These are phyloP conservation scores for Ectropis grisescens DNA, from an alignment of 1,140 invertebrate species.

Conservation along the genomic window DNA sequence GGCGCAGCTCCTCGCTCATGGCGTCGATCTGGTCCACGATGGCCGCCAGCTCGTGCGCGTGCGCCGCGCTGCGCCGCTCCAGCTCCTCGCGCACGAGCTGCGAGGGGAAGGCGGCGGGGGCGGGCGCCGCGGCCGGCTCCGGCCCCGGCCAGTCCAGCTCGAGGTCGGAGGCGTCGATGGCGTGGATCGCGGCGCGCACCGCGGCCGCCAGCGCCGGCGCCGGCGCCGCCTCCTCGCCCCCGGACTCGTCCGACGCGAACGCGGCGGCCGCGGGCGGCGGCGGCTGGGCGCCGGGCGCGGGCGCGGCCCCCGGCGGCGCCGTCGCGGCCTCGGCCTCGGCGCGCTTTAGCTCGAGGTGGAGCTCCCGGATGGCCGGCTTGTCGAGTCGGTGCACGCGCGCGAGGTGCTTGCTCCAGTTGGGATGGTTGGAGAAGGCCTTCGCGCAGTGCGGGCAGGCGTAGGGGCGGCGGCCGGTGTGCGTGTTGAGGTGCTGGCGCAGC, in stretches of 20 bases:
- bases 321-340: neutral
- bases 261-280: neutral
- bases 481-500: slow-evolving; percentile 40
- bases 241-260: neutral
- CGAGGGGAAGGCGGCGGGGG: neutral
- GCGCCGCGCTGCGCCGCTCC: no score
- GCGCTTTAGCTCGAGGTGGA: neutral
- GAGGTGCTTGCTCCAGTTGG: slow-evolving; percentile 45
- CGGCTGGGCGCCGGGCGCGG: neutral
- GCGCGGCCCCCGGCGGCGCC: neutral
- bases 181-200: neutral
- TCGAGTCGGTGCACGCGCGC: slow-evolving; percentile 34
- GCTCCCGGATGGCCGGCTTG: slow-evolving; percentile 14
- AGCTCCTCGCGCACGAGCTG: no score
- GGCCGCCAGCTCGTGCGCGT: no score
- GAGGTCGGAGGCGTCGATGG: neutral
- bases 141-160: neutral
- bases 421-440: slow-evolving; percentile 37
- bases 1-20: no score
- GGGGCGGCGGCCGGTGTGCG: slow-evolving; percentile 31
- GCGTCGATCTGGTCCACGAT: neutral
- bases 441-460: slow-evolving; percentile 38
- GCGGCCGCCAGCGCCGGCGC: no score
- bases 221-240: no score
- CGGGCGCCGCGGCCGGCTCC: no score